phyloP scores from a whole-genome alignment of 1,140 invertebrate genomes.

The Drosophila varians region DNA sequence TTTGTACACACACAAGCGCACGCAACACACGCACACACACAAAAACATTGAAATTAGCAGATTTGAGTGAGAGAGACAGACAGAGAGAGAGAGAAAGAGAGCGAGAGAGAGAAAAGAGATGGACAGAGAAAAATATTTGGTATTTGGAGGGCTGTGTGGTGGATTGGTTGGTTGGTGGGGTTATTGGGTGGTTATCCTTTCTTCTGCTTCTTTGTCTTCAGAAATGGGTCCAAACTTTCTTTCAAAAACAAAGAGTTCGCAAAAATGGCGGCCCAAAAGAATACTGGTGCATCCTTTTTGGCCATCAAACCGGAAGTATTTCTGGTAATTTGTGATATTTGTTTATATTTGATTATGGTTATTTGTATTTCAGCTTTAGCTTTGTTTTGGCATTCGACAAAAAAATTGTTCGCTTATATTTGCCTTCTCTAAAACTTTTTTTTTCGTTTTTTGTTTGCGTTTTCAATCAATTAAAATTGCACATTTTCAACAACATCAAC shows the following conservation, averaged over 20 bases:
- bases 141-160: constrained; percentile 18
- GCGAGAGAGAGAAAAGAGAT: constrained; percentile 26
- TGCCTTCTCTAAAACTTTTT: constrained; percentile 33
- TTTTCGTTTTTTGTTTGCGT: constrained; percentile 50
- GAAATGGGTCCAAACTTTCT: constrained; percentile 7
- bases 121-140: constrained; percentile 6
- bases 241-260: constrained; percentile 64
- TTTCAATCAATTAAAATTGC: constrained; percentile 78
- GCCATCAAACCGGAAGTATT: constrained; percentile 31
- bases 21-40: constrained; percentile 54
- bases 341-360: constrained; percentile 35
- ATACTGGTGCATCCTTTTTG: constrained; percentile 46
- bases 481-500: constrained; percentile 82
- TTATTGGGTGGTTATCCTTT: constrained; percentile 5
- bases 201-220: constrained; percentile 48
- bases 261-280: constrained; percentile 60
- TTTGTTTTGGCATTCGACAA: constrained; percentile 58
- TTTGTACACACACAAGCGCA: constrained; percentile 57
- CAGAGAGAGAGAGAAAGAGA: constrained; percentile 12
- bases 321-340: constrained; percentile 35
- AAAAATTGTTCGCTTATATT: constrained; percentile 43
- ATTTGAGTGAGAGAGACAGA: constrained; percentile 39
- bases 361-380: constrained; percentile 60
- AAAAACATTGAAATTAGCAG: constrained; percentile 78
- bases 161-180: constrained; percentile 20